Evolutionary conservation across 2,797 vertebrate species (phyloP), one percentile per base, ranked within the genome.

Genomic region (Phrynocephalus vlangalii): DNA sequence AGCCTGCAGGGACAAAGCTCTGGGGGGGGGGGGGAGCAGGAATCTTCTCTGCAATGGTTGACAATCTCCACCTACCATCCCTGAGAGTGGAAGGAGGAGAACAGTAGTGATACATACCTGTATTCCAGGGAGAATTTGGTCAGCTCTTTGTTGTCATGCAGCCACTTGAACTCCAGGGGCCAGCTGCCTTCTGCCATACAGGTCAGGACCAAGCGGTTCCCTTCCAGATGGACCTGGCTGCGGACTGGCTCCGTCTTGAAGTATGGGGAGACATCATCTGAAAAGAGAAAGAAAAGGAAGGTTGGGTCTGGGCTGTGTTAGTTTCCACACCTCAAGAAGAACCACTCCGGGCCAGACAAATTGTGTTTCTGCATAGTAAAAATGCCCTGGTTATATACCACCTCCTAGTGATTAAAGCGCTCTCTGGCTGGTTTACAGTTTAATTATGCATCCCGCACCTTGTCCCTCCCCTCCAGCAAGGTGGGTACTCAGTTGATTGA

Each of bases 101-200:
- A 15, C 16, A n/a, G 38, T 9, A 30, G n/a, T 0, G 15, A 28
- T 96, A 97, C 11, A 63, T 95, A 98, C 99, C 99, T 98, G 97
- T 99, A 99, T 82, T 99, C 99, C 96, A 99, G 94, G 26, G 99
- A 99, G 97, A 99, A 99, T 83, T 97, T 98, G 16, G 98, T 99
- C 85, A 99, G 97, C 94, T 99, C 98, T 0, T 92, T 97, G 38
- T 96, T 97, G 68, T 99, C 98, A 95, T 99, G 98, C 28, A 99
- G 96, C 99, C 99, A 99, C 94, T 99, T 99, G 95, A 99, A 99
- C 95, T 99, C 98, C 24, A 99, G 97, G 0, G 99, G 99, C 99
- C 99, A 99, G 96, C 99, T 99, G 94, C 99, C 99, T 95, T 99
- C 99, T 0, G 99, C 99, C 98, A 99, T 99, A 96, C 99, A 99